Evolutionary conservation across 1,140 invertebrate species (phyloP), one percentile per base, ranked within the genome.

Genomic region (Triops longicaudatus): DNA sequence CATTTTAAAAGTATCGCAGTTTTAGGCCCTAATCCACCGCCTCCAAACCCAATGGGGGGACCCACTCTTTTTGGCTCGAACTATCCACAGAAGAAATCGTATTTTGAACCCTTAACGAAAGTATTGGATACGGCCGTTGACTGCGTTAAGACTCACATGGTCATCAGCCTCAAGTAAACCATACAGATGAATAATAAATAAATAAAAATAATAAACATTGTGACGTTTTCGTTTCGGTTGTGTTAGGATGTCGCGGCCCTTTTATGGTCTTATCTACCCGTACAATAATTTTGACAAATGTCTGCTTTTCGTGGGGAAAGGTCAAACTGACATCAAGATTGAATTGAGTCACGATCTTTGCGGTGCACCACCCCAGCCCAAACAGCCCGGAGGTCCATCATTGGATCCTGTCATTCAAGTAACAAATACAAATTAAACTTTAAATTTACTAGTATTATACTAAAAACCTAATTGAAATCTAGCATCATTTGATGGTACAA

Each of bases 401-500:
- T 72, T 80, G 14, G 78, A 79, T 42, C 78, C 80, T 27, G 73
- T 80, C 17, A 81, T 81, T 72, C 79, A 80, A 78, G 80, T 79
- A 73, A 74, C 22, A 7, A 42, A n/a, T 26, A 6, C 22, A 26
- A 0, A n/a, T 37, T 9, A 10, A 11, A n/a, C n/a, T n/a, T n/a
- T n/a, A 26, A 31, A 11, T 76, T 0, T 7, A 31, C 22, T 26
- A 17, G 42, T 22, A 31, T 3, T 79, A 1, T 14, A 28, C 1
- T 26, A n/a, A 31, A 28, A 6, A 71, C 28, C 17, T n/a, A 10
- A 43, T 26, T 72, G 26, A 31, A 17, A 10, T 78, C 14, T 44
- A 81, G 80, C 80, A 81, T 26, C 79, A 78, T 22, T 73, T 81
- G n/a, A 81, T 81, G 80, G 72, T 81, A 43, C 81, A 81, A 71